These are phyloP conservation scores for Ischnura elegans DNA, from an alignment of 2,888 invertebrate genomes.

Conservation along the genomic window DNA sequence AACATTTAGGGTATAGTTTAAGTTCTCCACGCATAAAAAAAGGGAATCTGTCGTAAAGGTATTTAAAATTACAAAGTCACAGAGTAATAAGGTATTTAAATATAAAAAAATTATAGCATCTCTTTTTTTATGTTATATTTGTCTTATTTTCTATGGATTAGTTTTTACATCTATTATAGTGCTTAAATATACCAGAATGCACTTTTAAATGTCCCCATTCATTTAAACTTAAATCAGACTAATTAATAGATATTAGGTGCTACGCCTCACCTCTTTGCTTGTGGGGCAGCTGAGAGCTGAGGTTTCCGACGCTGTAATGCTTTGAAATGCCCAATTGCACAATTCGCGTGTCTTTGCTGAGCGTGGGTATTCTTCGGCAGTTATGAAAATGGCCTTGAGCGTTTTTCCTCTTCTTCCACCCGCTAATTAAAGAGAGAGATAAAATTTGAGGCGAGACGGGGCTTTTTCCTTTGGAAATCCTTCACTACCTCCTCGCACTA, in stretches of 20 bases:
- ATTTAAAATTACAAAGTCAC: too few species aligned
- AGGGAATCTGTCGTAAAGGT: too few species aligned
- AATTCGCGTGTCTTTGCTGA: not conserved
- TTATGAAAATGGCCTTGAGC: not conserved
- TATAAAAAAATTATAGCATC: too few species aligned
- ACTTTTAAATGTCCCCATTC: too few species aligned
- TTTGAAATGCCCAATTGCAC: not conserved
- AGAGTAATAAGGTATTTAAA: too few species aligned
- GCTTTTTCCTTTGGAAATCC: not conserved
- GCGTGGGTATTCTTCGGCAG: not conserved
- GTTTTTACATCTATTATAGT: not conserved
- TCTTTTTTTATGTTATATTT: too few species aligned
- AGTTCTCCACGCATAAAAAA: too few species aligned
- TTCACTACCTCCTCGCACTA: not conserved
- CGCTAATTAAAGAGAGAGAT: not conserved
- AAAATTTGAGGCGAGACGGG: not conserved
- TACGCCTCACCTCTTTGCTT: too few species aligned
- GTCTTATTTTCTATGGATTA: not conserved
- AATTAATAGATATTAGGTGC: too few species aligned
- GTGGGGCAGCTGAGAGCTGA: too few species aligned
- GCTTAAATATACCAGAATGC: too few species aligned
- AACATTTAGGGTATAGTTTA: too few species aligned
- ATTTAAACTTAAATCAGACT: not conserved
- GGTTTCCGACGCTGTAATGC: not conserved
- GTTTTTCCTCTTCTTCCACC: not conserved